Conservation (phyloP, 2,888 invertebrate genomes). For the Hoplodrina blanda region DNA sequence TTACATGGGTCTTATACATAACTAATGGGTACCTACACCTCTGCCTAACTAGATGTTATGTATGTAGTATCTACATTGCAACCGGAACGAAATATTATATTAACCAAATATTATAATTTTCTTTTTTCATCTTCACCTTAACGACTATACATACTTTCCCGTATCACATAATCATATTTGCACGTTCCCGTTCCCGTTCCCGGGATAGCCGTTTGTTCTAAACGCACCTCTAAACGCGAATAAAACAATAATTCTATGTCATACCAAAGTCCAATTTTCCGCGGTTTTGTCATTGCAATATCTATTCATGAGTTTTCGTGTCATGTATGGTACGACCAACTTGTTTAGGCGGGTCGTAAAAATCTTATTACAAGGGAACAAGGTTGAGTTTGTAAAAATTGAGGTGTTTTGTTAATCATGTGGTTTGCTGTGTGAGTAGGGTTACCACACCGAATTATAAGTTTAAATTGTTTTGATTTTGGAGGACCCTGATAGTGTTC, state of each 20-base stretch:
- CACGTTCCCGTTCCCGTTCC: constrained; percentile 36
- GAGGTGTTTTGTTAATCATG: background rate
- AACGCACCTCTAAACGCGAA: constrained; percentile 62
- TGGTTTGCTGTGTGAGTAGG: constrained; percentile 58
- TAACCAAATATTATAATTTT: background rate
- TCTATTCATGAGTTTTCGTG: constrained; percentile 86
- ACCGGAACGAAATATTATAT: no score
- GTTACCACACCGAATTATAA: constrained; percentile 60
- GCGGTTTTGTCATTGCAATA: constrained; percentile 85
- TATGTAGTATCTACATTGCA: no score
- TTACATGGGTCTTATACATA: no score
- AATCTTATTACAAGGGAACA: constrained; percentile 5
- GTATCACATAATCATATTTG: constrained; percentile 41
- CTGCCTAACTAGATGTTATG: no score
- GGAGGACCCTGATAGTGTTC: constrained; percentile 39
- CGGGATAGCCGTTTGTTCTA: constrained; percentile 47
- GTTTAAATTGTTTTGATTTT: constrained; percentile 63
- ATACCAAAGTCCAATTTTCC: constrained; percentile 80
- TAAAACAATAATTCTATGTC: constrained; percentile 76
- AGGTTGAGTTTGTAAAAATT: constrained; percentile 13
- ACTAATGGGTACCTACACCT: no score
- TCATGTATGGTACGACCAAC: constrained; percentile 52
- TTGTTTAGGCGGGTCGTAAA: constrained; percentile 7
- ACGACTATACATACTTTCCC: constrained; percentile 25
- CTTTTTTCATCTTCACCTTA: constrained; percentile 30